Evolutionary conservation across 1,140 invertebrate species (phyloP), one percentile per base, ranked within the genome.

Genomic region (Drosophila virilis): DNA sequence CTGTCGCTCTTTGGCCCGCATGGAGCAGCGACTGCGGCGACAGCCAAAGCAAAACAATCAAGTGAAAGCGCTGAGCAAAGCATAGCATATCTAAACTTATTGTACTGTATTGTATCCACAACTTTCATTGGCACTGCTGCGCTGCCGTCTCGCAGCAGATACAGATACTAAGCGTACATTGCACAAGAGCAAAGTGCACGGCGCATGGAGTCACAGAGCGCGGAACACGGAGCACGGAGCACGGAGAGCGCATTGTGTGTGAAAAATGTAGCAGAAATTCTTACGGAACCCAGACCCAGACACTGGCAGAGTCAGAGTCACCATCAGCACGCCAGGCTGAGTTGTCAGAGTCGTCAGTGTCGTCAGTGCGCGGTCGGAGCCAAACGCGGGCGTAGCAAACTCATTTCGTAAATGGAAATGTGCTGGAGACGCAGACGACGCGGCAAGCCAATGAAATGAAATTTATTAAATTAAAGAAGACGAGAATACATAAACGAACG

Each of bases 381-480:
- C 50, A 70, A 74, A 70, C 66, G 65, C 67, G 67, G 73, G 67
- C 68, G 73, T 70, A 71, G 60, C 73, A 75, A 75, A 75, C 38
- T 75, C 59, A 75, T 71, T 75, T 75, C 73, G 73, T 75, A 70
- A 75, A 74, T 74, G 71, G 82, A 82, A 78, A 83, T 80, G 80
- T 67, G 80, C 80, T 74, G 51, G 80, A 61, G 52, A 75, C 66
- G 46, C 52, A 42, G 66, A 71, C 45, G 72, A 52, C 54, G 62
- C 62, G 62, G 58, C 55, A 77, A 55, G 70, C 64, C 59, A 77
- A 74, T 74, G 62, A 75, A 81, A 86, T 86, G 82, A 89, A 86
- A 83, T 86, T 86, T 89, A 86, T 86, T 86, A 86, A 86, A 86
- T 86, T 81, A 79, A 86, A 81, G 67, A 86, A 74, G 84, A 86